Percentiles rank a stretch among this genome's conserved stretches.
These are phyloP conservation scores for Zygothrica quintamaculata DNA, from an alignment of 2,888 invertebrate species.

Conservation along the genomic window DNA sequence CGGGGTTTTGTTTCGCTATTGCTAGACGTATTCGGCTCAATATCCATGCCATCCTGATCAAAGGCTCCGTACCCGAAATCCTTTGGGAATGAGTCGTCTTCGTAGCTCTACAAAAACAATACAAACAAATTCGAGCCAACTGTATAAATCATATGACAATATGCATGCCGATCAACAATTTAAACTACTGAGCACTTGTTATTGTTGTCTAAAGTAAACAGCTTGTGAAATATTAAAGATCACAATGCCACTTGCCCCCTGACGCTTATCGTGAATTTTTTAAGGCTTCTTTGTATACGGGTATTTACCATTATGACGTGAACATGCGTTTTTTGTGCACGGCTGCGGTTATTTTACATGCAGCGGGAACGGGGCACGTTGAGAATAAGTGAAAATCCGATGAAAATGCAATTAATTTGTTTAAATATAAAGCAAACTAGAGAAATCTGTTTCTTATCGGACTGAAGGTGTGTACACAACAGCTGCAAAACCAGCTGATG, in stretches of 20 bases:
- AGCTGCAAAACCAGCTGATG: slow-evolving; percentile 52
- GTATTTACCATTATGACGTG: slow-evolving; percentile 61
- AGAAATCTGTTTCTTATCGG: slow-evolving; percentile 69
- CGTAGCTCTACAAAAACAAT: slow-evolving; percentile 85
- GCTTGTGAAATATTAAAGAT: slow-evolving; percentile 13
- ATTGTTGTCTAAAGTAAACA: background rate
- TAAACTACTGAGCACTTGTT: too few relatives aligned
- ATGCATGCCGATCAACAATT: too few relatives aligned
- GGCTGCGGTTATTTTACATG: slow-evolving; percentile 38
- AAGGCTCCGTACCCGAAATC: slow-evolving; percentile 96
- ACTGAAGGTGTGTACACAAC: slow-evolving; percentile 56
- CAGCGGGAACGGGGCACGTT: slow-evolving; percentile 15
- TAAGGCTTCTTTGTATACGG: slow-evolving; percentile 69
- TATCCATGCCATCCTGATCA: slow-evolving; percentile 88
- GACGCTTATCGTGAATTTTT: slow-evolving; percentile 19
- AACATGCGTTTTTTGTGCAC: slow-evolving; percentile 30
- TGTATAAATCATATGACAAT: too few relatives aligned
- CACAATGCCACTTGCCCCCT: slow-evolving; percentile 11
- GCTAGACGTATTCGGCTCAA: slow-evolving; percentile 65
- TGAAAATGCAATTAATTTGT: slow-evolving; percentile 20
- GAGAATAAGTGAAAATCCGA: slow-evolving; percentile 16
- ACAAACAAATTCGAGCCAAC: too few relatives aligned
- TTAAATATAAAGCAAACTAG: slow-evolving; percentile 36
- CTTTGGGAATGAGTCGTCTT: slow-evolving; percentile 92
- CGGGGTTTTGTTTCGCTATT: slow-evolving; percentile 90